A percentile compares a stretch with the other conserved stretches of the same genome.
These are phyloP conservation scores for Pygoscelis antarcticus DNA, from an alignment of 2,113 vertebrate species.

Conservation along the genomic window DNA sequence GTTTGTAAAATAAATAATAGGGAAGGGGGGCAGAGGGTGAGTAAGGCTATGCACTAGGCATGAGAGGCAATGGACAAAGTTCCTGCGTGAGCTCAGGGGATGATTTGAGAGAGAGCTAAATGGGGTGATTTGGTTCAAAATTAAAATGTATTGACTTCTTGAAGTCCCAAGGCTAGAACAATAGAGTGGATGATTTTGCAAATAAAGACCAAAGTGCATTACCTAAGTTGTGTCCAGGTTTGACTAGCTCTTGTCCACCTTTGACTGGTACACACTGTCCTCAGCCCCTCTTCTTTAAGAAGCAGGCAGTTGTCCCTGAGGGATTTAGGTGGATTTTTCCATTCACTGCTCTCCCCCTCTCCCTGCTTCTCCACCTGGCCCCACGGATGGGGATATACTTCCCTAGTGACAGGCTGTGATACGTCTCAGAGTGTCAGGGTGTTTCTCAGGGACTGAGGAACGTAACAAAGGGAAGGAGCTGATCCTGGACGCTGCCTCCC, in stretches of 20 bases:
- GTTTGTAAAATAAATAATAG: background rate
- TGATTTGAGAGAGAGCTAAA: background rate
- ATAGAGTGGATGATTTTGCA: background rate
- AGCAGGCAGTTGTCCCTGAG: background rate
- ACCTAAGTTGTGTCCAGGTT: background rate
- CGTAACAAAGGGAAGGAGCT: background rate
- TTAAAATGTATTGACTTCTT: background rate
- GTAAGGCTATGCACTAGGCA: background rate
- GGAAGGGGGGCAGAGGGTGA: background rate
- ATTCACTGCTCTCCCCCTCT: background rate
- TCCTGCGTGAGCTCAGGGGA: background rate
- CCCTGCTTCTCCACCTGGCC: background rate
- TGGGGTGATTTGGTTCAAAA: background rate
- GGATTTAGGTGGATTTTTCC: background rate
- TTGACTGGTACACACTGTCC: background rate
- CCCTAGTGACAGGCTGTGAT: background rate
- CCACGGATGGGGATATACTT: background rate
- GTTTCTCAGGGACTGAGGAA: background rate
- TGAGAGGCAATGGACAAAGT: background rate
- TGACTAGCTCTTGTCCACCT: background rate
- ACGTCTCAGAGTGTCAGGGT: too few species aligned
- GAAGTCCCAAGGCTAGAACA: background rate
- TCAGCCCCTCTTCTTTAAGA: background rate
- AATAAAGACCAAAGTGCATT: background rate
- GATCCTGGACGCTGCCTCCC: background rate